A percentile compares a stretch with the other conserved stretches of the same genome.
These are phyloP conservation scores for Rhinichthys klamathensis DNA, from an alignment of 2,113 vertebrate genomes.

Conservation along the genomic window DNA sequence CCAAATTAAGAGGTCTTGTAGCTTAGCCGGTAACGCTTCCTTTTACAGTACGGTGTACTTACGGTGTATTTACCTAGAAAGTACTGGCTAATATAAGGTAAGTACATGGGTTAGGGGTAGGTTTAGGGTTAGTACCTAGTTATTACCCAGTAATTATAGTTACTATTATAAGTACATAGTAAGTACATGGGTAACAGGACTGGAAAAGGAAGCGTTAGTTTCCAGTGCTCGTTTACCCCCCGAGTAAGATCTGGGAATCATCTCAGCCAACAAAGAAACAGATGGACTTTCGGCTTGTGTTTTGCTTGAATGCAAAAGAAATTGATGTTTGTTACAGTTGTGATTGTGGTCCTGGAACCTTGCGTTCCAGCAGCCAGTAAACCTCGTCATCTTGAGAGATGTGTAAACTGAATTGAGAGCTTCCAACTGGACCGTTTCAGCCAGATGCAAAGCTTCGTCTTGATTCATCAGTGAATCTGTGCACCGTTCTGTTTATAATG, in stretches of 20 bases:
- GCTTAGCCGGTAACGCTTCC: too few species aligned
- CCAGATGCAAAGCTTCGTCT: conserved; percentile 17
- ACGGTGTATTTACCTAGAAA: too few species aligned
- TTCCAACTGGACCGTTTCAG: background rate
- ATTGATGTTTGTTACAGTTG: background rate
- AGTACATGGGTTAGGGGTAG: too few species aligned
- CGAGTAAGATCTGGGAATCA: background rate
- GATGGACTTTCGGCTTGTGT: background rate
- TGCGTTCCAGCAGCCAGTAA: background rate
- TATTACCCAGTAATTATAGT: too few species aligned
- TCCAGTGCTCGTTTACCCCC: background rate
- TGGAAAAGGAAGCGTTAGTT: too few species aligned
- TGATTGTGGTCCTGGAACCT: background rate
- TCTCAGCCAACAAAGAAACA: background rate
- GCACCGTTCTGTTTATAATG: conserved; percentile 7
- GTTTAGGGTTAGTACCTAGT: too few species aligned
- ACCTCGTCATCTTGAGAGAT: background rate
- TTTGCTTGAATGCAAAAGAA: background rate
- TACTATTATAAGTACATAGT: too few species aligned
- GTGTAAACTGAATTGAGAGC: background rate
- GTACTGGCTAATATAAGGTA: too few species aligned
- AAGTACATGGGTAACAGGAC: too few species aligned
- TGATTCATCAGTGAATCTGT: conserved; percentile 15
- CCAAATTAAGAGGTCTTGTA: background rate
- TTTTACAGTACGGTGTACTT: too few species aligned